Evolutionary conservation across 1,140 invertebrate species (phyloP).

Genomic region (Drosophila navojoa): DNA sequence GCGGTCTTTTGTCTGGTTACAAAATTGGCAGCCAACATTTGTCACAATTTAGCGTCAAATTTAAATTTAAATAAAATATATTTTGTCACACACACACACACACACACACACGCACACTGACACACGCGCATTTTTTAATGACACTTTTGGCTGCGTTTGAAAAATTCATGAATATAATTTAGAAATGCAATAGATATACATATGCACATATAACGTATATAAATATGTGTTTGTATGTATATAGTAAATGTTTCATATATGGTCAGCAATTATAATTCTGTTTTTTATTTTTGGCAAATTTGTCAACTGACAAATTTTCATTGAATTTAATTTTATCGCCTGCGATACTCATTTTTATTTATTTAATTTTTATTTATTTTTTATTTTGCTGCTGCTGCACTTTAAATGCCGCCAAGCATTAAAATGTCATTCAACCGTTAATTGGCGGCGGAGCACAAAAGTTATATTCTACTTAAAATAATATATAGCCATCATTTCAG

Average conservation of each 20-base stretch:
- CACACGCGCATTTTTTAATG: conserved; percentile 60
- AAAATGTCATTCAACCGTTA: conserved; percentile 81
- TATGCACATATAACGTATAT: conserved; percentile 1
- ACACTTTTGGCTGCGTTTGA: conserved; percentile 63
- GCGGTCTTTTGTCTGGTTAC: conserved; percentile 68
- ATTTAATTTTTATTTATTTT: no score
- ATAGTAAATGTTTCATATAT: conserved; percentile 1
- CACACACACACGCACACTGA: conserved; percentile 12
- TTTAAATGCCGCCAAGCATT: conserved; percentile 69
- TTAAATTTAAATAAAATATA: conserved; percentile 75
- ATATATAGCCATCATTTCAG: conserved; percentile 66
- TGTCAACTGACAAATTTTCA: conserved; percentile 41
- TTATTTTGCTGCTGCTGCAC: conserved; percentile 30
- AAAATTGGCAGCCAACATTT: conserved; percentile 75
- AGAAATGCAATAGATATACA: conserved; percentile 40
- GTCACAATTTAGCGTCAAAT: conserved; percentile 75
- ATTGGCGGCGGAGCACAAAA: conserved; percentile 53
- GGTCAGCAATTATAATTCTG: conserved; percentile 21
- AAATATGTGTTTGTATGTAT: neutral
- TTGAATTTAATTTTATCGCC: conserved; percentile 47
- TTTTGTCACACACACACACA: conserved; percentile 28
- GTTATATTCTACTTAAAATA: conserved; percentile 71
- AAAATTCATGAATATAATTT: conserved; percentile 74
- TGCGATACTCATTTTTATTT: conserved; percentile 43
- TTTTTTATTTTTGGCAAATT: conserved; percentile 34